These are phyloP conservation scores for Eristalis intricaria DNA, from an alignment of 2,888 invertebrate species.

Conservation along the genomic window DNA sequence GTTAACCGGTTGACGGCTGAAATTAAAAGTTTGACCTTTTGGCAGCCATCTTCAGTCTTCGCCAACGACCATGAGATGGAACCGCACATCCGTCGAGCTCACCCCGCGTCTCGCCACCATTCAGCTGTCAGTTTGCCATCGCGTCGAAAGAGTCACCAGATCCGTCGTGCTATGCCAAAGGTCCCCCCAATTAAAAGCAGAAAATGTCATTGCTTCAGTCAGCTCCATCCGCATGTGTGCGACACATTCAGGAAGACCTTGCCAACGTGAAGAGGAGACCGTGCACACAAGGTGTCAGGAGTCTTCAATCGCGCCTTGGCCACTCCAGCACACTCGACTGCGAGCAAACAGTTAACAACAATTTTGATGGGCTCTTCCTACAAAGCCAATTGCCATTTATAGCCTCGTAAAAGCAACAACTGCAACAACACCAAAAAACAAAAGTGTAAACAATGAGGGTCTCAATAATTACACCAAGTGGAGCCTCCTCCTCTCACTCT, in stretches of 20 bases:
- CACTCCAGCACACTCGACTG: neutral
- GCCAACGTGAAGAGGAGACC: neutral
- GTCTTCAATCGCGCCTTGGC: neutral
- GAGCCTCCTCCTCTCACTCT: constrained; percentile 9
- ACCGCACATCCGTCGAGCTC: neutral
- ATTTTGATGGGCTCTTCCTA: neutral
- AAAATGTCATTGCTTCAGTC: neutral
- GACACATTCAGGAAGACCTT: neutral
- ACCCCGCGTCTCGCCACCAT: neutral
- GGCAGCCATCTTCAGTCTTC: neutral
- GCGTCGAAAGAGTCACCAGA: neutral
- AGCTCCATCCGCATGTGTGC: neutral
- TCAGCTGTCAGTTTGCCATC: neutral
- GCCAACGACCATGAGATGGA: neutral
- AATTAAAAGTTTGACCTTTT: neutral
- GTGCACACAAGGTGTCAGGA: neutral
- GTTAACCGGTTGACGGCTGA: too few species aligned
- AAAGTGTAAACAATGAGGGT: constrained; percentile 31
- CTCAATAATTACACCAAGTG: constrained; percentile 27
- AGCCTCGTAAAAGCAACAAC: neutral
- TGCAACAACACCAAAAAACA: neutral
- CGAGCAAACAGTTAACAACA: neutral
- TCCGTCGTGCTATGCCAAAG: neutral
- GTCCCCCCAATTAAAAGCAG: neutral
- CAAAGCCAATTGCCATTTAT: constrained; percentile 3